phyloP scores from a whole-genome alignment of 2,113 vertebrate genomes.

The Hippocampus guttulatus region DNA sequence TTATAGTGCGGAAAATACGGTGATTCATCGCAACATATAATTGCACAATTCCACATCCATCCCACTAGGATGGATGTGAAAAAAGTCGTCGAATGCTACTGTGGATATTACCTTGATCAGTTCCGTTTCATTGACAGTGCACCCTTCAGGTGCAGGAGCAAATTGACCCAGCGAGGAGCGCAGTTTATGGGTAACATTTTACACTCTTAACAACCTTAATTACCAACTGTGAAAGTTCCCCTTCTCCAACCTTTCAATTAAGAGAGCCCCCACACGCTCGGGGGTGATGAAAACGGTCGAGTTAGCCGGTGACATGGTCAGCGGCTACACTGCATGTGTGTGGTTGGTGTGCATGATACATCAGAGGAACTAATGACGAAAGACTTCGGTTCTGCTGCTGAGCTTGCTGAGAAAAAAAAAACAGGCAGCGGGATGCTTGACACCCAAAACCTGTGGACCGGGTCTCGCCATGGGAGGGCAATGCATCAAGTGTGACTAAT shows the following conservation, averaged over 20 bases:
- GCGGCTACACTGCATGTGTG: not conserved
- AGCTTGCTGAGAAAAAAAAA: conserved; percentile 39
- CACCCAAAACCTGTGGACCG: conserved; percentile 38
- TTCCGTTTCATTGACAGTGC: not conserved
- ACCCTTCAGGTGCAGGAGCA: conserved; percentile 1
- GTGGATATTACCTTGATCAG: not conserved
- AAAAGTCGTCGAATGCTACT: not conserved
- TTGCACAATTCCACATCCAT: not conserved
- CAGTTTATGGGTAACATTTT: conserved; percentile 15
- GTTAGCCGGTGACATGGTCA: conserved; percentile 21
- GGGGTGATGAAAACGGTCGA: conserved; percentile 11
- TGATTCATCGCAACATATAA: no score
- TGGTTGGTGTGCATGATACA: conserved; percentile 11
- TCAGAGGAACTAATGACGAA: conserved; percentile 61
- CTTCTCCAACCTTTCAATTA: conserved; percentile 13
- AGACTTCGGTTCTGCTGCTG: conserved; percentile 36
- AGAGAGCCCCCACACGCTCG: not conserved
- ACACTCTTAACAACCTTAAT: conserved; percentile 28
- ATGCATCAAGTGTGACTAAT: conserved; percentile 46
- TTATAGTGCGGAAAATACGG: no score
- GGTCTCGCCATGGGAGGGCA: conserved; percentile 44
- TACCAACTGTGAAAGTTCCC: conserved; percentile 30
- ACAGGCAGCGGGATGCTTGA: conserved; percentile 42
- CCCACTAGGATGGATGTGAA: not conserved
- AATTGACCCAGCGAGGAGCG: conserved; percentile 2